phyloP scores from a whole-genome alignment of 2,113 vertebrate genomes.

The Solea senegalensis region DNA sequence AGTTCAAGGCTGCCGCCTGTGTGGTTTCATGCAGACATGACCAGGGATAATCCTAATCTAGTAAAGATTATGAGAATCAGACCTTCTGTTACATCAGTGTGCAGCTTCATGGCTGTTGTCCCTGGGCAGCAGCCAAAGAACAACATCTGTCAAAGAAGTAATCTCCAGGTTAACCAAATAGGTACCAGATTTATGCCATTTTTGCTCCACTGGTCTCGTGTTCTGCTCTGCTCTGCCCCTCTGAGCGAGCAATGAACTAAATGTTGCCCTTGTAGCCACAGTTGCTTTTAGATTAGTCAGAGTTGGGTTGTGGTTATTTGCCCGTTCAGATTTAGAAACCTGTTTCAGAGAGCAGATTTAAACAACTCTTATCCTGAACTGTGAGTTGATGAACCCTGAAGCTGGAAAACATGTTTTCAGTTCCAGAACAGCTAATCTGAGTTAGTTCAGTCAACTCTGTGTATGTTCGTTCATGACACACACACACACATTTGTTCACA shows the following conservation, averaged over 20 bases:
- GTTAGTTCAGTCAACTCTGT: neutral
- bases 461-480: too few relatives aligned
- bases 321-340: neutral
- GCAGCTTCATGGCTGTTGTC: too few relatives aligned
- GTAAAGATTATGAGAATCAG: too few relatives aligned
- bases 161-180: too few relatives aligned
- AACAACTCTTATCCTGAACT: neutral
- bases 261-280: neutral
- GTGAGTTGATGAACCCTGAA: neutral
- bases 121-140: too few relatives aligned
- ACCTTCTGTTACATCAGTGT: too few relatives aligned
- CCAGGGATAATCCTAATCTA: too few relatives aligned
- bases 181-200: too few relatives aligned
- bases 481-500: too few relatives aligned
- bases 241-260: neutral
- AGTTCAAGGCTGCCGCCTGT: neutral
- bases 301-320: neutral
- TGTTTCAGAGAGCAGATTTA: neutral
- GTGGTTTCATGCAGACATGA: too few relatives aligned
- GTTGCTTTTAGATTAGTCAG: neutral
- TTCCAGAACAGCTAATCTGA: neutral
- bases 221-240: neutral
- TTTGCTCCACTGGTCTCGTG: neutral
- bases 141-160: too few relatives aligned
- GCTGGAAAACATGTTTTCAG: neutral